Conservation (phyloP, 1,140 invertebrate genomes). For the Charaxes varanes region DNA sequence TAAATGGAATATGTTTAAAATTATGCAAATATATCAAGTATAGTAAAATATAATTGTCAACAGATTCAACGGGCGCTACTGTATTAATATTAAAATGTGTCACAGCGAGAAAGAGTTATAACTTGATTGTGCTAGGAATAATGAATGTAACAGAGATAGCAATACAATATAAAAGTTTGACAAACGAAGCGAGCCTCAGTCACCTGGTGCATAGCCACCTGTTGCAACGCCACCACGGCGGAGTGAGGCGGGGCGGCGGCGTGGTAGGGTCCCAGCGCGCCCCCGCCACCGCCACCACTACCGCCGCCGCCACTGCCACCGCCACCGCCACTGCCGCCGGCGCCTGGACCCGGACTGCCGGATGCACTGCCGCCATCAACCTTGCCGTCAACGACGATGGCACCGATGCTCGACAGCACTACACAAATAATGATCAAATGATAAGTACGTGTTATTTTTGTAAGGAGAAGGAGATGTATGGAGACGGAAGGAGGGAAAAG, state of each 20-base stretch:
- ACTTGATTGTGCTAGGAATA: no score
- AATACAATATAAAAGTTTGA: no score
- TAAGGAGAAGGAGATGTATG: not conserved
- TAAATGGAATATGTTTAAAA: not conserved
- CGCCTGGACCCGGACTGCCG: constrained; percentile 20
- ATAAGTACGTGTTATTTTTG: not conserved
- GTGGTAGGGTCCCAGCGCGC: constrained; percentile 26
- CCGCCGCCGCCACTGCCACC: constrained; percentile 35
- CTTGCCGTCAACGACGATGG: constrained; percentile 85
- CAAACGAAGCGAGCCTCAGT: not conserved
- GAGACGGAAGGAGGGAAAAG: no score
- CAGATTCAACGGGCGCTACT: no score
- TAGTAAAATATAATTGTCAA: no score
- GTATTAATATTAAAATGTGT: no score
- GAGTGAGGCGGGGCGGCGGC: constrained; percentile 41
- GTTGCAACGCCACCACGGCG: constrained; percentile 62
- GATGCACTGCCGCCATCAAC: constrained; percentile 74
- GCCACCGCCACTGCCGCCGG: constrained; percentile 26
- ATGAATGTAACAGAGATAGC: no score
- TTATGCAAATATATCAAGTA: no score
- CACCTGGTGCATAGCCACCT: constrained; percentile 69
- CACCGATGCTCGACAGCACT: constrained; percentile 83
- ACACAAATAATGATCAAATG: constrained; percentile 12
- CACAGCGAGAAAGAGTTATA: no score
- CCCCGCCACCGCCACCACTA: constrained; percentile 30